A percentile compares a stretch with the other conserved stretches of the same genome.
These are phyloP conservation scores for Dromococcyx pavoninus DNA, from an alignment of 2,797 vertebrate species.

Conservation along the genomic window DNA sequence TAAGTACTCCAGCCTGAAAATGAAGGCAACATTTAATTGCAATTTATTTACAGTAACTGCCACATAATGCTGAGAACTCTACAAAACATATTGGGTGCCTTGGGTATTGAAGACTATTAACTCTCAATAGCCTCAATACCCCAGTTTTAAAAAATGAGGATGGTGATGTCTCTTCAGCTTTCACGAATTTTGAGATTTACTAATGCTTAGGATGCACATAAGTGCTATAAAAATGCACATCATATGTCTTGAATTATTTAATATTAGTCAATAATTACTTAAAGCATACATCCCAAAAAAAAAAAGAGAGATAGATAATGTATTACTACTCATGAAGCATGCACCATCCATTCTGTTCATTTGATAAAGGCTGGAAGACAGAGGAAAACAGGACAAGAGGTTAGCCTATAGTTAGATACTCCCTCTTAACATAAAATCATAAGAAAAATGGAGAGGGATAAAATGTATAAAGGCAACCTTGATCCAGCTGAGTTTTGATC, in stretches of 20 bases:
- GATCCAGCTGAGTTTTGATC: not conserved
- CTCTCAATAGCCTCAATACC: not conserved
- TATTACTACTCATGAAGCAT: not conserved
- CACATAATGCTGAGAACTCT: not conserved
- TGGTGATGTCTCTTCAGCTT: not conserved
- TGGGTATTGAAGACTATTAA: not conserved
- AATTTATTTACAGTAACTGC: not conserved
- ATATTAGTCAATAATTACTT: not conserved
- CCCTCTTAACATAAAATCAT: not conserved
- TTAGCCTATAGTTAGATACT: not conserved
- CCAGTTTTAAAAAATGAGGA: not conserved
- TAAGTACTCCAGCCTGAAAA: not conserved
- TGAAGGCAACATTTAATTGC: not conserved
- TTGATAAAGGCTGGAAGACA: not conserved
- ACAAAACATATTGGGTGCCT: not conserved
- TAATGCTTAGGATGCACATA: not conserved
- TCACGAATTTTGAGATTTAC: not conserved
- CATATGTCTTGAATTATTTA: not conserved
- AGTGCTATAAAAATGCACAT: not conserved
- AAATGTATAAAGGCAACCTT: not conserved
- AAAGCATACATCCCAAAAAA: not conserved
- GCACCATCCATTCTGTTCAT: not conserved
- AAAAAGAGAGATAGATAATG: not conserved
- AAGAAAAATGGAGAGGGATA: fast-evolving
- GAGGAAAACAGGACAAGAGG: not conserved